Percentiles rank a stretch among this genome's conserved stretches.
phyloP scores from a whole-genome alignment of 2,797 vertebrate species.

The Gymnodraco acuticeps region DNA sequence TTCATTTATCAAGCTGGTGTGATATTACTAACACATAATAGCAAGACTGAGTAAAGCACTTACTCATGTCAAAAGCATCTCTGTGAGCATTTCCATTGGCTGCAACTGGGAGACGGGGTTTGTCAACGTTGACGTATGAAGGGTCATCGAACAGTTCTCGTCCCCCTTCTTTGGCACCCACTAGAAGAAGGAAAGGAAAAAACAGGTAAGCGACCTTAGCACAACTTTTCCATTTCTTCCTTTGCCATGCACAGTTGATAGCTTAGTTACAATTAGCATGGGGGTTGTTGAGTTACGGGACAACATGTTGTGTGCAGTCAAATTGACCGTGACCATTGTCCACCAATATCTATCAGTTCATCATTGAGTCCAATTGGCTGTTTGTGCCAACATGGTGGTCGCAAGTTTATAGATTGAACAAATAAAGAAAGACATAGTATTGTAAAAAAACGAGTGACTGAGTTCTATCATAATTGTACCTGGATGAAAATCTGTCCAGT shows the following conservation, averaged over 20 bases:
- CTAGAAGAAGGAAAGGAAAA: slow-evolving; percentile 53
- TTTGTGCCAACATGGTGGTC: too few species aligned
- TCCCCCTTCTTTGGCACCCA: slow-evolving; percentile 85
- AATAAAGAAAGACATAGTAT: not conserved
- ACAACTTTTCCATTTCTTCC: slow-evolving; percentile 6
- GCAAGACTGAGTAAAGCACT: slow-evolving; percentile 63
- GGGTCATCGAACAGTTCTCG: slow-evolving; percentile 93
- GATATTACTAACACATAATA: slow-evolving; percentile 5
- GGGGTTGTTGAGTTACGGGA: too few species aligned
- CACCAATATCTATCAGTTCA: too few species aligned
- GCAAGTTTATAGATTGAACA: not conserved
- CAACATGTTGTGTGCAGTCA: too few species aligned
- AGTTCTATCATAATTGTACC: not conserved
- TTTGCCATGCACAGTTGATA: slow-evolving; percentile 5
- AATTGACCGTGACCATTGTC: too few species aligned
- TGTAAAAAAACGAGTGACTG: not conserved
- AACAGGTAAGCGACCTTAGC: slow-evolving; percentile 10
- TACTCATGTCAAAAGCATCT: slow-evolving; percentile 98
- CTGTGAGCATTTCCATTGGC: slow-evolving; percentile 91
- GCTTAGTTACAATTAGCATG: too few species aligned
- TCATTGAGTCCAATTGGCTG: too few species aligned
- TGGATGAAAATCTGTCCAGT: not conserved
- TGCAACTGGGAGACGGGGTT: slow-evolving; percentile 83
- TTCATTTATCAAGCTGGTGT: not conserved
- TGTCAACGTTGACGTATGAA: slow-evolving; percentile 97